phyloP scores from a whole-genome alignment of 1,140 invertebrate species.

The Bombus pyrosoma region DNA sequence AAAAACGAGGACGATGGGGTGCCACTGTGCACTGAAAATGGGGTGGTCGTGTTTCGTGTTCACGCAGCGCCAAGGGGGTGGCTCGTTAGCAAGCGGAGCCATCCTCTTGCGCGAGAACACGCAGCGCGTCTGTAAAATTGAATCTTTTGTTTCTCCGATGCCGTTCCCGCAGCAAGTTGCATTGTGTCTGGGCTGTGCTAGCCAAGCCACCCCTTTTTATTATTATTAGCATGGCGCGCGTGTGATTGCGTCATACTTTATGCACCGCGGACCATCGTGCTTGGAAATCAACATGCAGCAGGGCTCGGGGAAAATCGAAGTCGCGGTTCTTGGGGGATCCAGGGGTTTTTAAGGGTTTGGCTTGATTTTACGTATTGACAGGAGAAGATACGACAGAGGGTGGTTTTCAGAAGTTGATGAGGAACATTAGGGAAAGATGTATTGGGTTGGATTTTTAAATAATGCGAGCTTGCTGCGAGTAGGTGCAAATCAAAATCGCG shows the following conservation, averaged over 20 bases:
- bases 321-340: background rate
- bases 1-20: slow-evolving; percentile 14
- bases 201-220: background rate
- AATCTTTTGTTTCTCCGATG: slow-evolving; percentile 42
- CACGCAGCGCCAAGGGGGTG: slow-evolving; percentile 30
- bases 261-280: background rate
- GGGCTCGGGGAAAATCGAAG: background rate
- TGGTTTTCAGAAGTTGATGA: background rate
- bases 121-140: slow-evolving; percentile 38
- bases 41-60: slow-evolving; percentile 23
- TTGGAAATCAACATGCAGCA: background rate
- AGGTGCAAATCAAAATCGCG: no score
- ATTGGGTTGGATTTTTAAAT: no score
- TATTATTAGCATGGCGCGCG: slow-evolving; percentile 23
- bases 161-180: slow-evolving; percentile 23
- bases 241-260: slow-evolving; percentile 24
- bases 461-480: no score
- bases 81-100: slow-evolving; percentile 49
- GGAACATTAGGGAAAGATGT: no score
- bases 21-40: background rate
- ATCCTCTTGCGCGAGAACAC: slow-evolving; percentile 5
- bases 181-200: slow-evolving; percentile 2
- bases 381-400: background rate
- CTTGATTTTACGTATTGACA: background rate
- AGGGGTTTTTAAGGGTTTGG: no score